phyloP scores from a whole-genome alignment of 2,797 vertebrate genomes.

The Acestrorhynchus altus region DNA sequence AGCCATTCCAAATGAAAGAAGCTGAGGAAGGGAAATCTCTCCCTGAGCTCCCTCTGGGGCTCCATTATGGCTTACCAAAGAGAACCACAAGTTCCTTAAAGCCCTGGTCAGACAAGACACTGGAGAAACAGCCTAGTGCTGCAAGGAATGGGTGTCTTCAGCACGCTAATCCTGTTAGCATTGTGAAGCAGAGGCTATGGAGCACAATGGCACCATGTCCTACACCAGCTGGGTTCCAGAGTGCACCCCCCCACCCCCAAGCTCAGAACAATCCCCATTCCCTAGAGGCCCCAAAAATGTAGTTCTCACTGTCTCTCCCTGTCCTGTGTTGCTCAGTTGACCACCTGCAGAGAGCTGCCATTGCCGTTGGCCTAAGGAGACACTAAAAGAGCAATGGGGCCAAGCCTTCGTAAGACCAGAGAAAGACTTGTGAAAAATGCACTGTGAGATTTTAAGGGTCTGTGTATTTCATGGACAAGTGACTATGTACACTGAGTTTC shows the following conservation, averaged over 20 bases:
- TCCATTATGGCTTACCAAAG: constrained; percentile 52
- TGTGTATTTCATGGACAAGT: too few species aligned
- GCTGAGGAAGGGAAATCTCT: neutral
- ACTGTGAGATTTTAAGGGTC: too few species aligned
- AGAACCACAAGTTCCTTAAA: constrained; percentile 50
- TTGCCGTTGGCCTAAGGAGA: constrained; percentile 20
- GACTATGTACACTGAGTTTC: neutral
- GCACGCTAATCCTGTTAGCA: constrained; percentile 81
- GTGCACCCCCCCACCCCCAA: constrained; percentile 3
- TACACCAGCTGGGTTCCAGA: constrained; percentile 77
- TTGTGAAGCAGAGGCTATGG: constrained; percentile 54
- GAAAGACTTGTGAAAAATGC: neutral
- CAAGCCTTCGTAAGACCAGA: constrained; percentile 14
- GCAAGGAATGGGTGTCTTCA: constrained; percentile 57
- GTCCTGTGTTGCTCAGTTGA: constrained; percentile 34
- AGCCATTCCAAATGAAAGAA: neutral
- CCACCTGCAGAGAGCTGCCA: constrained; percentile 51
- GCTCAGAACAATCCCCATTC: constrained; percentile 38
- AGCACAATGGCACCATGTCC: constrained; percentile 72
- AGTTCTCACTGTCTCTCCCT: constrained; percentile 18
- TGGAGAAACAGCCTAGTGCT: constrained; percentile 39
- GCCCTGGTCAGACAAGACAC: constrained; percentile 58
- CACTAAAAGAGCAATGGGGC: neutral
- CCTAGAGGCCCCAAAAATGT: constrained; percentile 48
- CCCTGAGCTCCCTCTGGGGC: constrained; percentile 37